phyloP scores from a whole-genome alignment of 2,113 vertebrate species.

The Brachyistius frenatus region DNA sequence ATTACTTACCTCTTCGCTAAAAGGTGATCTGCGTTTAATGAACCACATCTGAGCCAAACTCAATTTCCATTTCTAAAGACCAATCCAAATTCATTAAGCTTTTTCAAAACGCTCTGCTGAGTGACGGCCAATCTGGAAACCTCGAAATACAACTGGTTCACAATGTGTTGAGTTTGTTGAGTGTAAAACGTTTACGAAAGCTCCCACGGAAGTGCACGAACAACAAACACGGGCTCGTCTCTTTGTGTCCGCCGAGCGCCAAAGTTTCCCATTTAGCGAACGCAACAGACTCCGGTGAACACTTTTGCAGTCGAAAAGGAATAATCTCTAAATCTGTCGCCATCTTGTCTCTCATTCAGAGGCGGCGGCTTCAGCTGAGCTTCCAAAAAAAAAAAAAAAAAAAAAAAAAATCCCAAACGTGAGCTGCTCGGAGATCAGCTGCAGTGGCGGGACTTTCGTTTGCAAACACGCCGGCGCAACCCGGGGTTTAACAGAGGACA shows the following conservation, averaged over 20 bases:
- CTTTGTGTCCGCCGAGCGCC: not conserved
- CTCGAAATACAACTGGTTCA: not conserved
- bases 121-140: conserved; percentile 1
- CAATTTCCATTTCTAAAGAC: too few species aligned
- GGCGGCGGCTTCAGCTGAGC: not conserved
- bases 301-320: not conserved
- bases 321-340: conserved; percentile 17
- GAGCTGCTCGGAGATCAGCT: conserved; percentile 11
- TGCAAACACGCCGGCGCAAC: not conserved
- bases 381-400: conserved; percentile 32
- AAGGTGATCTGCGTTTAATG: too few species aligned
- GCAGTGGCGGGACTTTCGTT: not conserved
- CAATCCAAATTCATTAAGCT: not conserved
- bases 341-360: conserved; percentile 11
- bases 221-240: not conserved
- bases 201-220: not conserved
- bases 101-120: not conserved
- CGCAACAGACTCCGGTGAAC: not conserved
- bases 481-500: conserved; percentile 25
- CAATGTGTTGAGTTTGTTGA: not conserved
- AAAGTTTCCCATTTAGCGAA: not conserved
- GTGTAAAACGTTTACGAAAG: not conserved
- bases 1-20: too few species aligned
- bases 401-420: not conserved
- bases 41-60: too few species aligned